A percentile compares a stretch with the other conserved stretches of the same genome.
These are phyloP conservation scores for Ferdinandea cuprea DNA, from an alignment of 2,888 invertebrate species.

Conservation along the genomic window DNA sequence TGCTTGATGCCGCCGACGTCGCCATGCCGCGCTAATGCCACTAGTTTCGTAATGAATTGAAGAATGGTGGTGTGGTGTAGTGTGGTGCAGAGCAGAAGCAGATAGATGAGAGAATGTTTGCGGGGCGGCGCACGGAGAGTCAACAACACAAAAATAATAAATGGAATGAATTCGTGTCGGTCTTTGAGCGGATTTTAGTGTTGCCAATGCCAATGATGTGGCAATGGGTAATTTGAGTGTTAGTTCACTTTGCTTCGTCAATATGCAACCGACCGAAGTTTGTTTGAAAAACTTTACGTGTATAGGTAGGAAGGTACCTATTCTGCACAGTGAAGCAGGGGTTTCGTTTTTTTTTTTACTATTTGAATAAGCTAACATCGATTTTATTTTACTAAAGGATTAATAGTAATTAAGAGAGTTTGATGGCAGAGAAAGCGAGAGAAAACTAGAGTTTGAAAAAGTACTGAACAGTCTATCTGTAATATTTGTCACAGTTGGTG, in stretches of 20 bases:
- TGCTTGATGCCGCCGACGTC: slow-evolving; percentile 55
- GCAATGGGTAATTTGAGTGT: slow-evolving; percentile 59
- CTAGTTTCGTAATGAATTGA: slow-evolving; percentile 73
- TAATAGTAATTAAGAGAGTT: slow-evolving; percentile 38
- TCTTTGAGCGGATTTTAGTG: slow-evolving; percentile 66
- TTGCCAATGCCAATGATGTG: slow-evolving; percentile 66
- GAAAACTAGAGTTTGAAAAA: not conserved
- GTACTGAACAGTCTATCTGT: not conserved
- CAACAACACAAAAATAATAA: slow-evolving; percentile 61
- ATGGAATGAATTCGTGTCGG: slow-evolving; percentile 67
- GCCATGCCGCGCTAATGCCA: slow-evolving; percentile 41
- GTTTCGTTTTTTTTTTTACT: no score
- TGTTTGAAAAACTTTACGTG: slow-evolving; percentile 5
- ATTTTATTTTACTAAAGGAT: slow-evolving; percentile 46
- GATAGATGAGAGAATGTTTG: slow-evolving; percentile 33
- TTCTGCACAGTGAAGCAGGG: not conserved
- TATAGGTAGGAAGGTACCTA: not conserved
- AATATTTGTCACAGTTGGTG: slow-evolving; percentile 11
- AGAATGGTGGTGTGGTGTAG: slow-evolving; percentile 43
- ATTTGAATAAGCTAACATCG: slow-evolving; percentile 32
- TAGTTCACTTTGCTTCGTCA: slow-evolving; percentile 21
- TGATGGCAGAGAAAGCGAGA: not conserved
- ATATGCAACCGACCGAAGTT: slow-evolving; percentile 30
- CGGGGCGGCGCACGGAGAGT: slow-evolving; percentile 24
- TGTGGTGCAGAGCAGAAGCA: slow-evolving; percentile 4